phyloP scores from a whole-genome alignment of 2,888 invertebrate genomes.

The Cylindroiulus punctatus region DNA sequence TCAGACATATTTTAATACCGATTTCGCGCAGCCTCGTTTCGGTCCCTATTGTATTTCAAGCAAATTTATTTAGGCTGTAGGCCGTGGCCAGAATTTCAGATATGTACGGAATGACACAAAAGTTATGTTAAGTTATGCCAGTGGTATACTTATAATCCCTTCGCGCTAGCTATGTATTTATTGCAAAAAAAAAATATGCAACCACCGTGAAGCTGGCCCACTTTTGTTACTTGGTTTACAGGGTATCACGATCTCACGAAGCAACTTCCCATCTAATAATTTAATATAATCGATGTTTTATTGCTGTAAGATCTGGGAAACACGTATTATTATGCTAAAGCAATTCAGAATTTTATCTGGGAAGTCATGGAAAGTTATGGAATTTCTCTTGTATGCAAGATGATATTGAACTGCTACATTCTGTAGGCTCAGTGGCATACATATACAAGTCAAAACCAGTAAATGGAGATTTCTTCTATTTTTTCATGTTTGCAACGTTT shows the following conservation, averaged over 20 bases:
- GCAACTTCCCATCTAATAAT: neutral
- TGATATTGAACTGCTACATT: too few species aligned
- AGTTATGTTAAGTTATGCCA: slow-evolving; percentile 7
- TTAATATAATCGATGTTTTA: neutral
- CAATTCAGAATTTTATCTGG: too few species aligned
- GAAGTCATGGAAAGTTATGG: too few species aligned
- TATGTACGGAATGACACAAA: slow-evolving; percentile 8
- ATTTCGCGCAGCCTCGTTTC: slow-evolving; percentile 19
- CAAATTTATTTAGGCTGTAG: slow-evolving; percentile 16
- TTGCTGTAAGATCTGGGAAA: too few species aligned
- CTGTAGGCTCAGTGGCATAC: too few species aligned
- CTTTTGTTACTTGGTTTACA: neutral
- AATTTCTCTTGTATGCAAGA: too few species aligned
- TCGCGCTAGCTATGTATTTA: neutral
- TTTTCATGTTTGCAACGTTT: too few species aligned
- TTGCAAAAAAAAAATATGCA: slow-evolving; percentile 2
- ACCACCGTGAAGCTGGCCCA: neutral
- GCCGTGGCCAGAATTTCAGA: neutral
- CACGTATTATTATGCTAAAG: too few species aligned
- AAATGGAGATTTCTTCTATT: too few species aligned
- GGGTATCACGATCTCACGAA: neutral
- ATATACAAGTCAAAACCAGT: too few species aligned
- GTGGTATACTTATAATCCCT: neutral
- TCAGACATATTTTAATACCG: neutral
- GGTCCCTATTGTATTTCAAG: neutral